These are phyloP conservation scores for Agrochola macilenta DNA, from an alignment of 2,888 invertebrate species.

Conservation along the genomic window DNA sequence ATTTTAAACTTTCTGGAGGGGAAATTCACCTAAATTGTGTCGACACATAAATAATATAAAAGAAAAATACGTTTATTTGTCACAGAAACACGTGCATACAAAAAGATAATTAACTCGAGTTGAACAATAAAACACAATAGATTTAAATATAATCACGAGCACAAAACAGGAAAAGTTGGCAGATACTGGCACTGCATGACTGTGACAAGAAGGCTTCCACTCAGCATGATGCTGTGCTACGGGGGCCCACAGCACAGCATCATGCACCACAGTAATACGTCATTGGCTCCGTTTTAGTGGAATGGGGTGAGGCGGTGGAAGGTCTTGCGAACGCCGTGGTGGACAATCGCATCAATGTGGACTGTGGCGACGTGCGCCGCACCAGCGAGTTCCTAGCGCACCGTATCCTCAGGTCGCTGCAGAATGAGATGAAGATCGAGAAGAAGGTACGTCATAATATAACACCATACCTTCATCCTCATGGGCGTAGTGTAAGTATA, in stretches of 20 bases:
- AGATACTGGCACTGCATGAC: no score
- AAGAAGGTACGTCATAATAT: constrained; percentile 66
- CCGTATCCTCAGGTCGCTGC: constrained; percentile 77
- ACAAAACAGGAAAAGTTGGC: no score
- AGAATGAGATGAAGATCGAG: constrained; percentile 79
- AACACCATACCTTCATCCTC: neutral
- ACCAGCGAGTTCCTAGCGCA: constrained; percentile 79
- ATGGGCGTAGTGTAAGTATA: neutral
- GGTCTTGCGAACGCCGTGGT: constrained; percentile 81
- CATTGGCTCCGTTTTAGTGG: constrained; percentile 76
- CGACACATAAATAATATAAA: no score
- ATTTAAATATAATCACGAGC: no score
- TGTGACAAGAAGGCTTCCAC: no score
- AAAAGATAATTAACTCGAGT: no score
- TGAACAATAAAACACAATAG: no score
- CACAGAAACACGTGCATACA: no score
- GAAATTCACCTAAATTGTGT: neutral
- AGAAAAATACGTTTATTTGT: no score
- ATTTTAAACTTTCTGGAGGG: neutral
- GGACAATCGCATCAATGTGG: constrained; percentile 77
- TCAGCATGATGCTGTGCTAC: no score
- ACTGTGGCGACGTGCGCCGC: constrained; percentile 81
- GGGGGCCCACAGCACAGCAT: no score
- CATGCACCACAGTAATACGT: neutral
- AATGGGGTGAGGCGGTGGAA: constrained; percentile 88